Conservation (phyloP, 1,140 invertebrate species). For the Ridgeia piscesae region DNA sequence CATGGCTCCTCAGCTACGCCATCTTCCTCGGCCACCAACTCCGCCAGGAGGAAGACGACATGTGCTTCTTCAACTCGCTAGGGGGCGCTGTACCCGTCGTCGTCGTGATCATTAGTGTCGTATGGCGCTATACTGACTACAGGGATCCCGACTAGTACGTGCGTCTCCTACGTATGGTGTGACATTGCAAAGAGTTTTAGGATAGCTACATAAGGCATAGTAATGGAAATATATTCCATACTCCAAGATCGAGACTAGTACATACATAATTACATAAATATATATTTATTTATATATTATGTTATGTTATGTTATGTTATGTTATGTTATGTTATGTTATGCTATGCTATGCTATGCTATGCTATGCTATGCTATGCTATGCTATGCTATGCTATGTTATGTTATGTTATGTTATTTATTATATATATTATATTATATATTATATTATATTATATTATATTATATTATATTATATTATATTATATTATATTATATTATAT, state of each 20-base stretch:
- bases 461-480: too few species aligned
- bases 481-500: too few species aligned
- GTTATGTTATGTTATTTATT: too few species aligned
- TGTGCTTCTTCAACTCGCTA: not conserved
- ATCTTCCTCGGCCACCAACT: not conserved
- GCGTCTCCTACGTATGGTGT: not conserved
- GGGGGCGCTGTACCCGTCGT: not conserved
- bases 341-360: too few species aligned
- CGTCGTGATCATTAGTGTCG: not conserved
- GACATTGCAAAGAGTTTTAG: not conserved
- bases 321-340: too few species aligned
- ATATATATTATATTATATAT: too few species aligned
- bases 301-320: too few species aligned
- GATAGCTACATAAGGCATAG: too few species aligned
- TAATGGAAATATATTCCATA: not conserved
- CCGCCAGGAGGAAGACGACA: not conserved
- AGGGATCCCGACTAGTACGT: not conserved
- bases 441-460: too few species aligned
- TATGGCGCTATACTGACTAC: not conserved
- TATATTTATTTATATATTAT: not conserved
- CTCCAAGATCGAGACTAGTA: not conserved
- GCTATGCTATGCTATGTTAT: too few species aligned
- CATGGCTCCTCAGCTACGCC: constrained; percentile 15
- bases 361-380: too few species aligned
- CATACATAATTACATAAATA: not conserved